Evolutionary conservation across 2,113 vertebrate species (phyloP).

Genomic region (Entomyzon cyanotis): DNA sequence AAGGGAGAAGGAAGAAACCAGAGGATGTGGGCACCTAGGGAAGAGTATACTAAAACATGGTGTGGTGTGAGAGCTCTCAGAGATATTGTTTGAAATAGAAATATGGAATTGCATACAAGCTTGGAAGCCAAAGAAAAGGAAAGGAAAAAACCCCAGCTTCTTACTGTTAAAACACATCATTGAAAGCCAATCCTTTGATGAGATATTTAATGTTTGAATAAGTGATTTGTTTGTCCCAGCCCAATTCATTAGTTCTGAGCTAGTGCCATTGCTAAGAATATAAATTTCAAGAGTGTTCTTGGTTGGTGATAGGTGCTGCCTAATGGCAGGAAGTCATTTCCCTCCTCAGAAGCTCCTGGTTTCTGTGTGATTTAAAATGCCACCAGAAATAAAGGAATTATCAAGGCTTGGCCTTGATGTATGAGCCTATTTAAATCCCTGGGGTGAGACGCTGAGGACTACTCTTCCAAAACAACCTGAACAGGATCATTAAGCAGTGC

Average conservation of each 20-base stretch:
- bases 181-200: neutral
- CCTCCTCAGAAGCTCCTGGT: constrained; percentile 39
- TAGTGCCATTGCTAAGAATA: constrained; percentile 14
- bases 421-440: constrained; percentile 67
- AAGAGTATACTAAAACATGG: neutral
- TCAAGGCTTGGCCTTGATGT: constrained; percentile 67
- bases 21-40: neutral
- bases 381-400: constrained; percentile 66
- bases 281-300: constrained; percentile 27
- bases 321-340: constrained; percentile 43
- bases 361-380: constrained; percentile 60
- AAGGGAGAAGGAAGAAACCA: neutral
- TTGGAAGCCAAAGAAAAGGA: neutral
- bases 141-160: neutral
- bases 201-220: neutral
- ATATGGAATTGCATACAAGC: neutral
- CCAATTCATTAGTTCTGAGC: constrained; percentile 8
- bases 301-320: neutral
- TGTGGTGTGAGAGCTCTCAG: neutral
- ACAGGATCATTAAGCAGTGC: constrained; percentile 65
- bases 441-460: constrained; percentile 55
- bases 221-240: constrained; percentile 23
- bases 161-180: neutral
- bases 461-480: constrained; percentile 66
- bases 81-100: neutral